Evolutionary conservation across 92 coral and sea anemone species (phyloP), one percentile per base, ranked within the genome.

Genomic region (Meandrina meandrites): DNA sequence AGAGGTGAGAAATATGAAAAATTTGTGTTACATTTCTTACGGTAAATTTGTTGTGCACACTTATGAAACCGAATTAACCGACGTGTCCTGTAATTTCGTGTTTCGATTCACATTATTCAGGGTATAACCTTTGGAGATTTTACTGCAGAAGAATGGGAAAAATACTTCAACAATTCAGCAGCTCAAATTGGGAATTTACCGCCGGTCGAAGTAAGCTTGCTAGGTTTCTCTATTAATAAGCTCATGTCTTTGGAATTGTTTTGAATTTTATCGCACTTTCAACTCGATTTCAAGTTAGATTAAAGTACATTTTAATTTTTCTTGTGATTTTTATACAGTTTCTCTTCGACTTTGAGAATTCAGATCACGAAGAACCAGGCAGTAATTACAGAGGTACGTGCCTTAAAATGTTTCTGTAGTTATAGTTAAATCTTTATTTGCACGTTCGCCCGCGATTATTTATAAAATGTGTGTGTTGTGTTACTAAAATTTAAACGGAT

Each of bases 41-140:
- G 11, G n/a, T 75, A 22, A 84, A 36, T 72, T 28, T 48, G 54
- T 53, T 11, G 48, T n/a, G n/a, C n/a, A n/a, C 34, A 16, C 45
- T 27, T 47, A 53, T 15, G 79, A 47, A 70, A 70, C 47, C 47
- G 78, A 82, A 82, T 40, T 3, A 30, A 34, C 67, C 11, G 72
- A 57, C 73, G 53, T 79, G 53, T 64, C 75, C 15, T 62, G 67
- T 62, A 24, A 75, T 84, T 74, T 40, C 37, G 28, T 85, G 75
- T 36, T 40, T 70, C 66, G n/a, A 78, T 69, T 31, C 58, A 75
- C 54, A 21, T 86, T 82, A 28, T 70, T 27, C 30, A 94, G 98
- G 91, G 94, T 69, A 81, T 94, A 88, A 58, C 85, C 67, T 94
- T 94, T 82, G 98, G 98, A 53, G 94, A 93, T 88, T 94, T 94